A percentile compares a stretch with the other conserved stretches of the same genome.
Evolutionary conservation across 30 jellyfish, hydroid and myxozoan genomes (phyloP).

Genomic region (Cassiopea andromeda): DNA sequence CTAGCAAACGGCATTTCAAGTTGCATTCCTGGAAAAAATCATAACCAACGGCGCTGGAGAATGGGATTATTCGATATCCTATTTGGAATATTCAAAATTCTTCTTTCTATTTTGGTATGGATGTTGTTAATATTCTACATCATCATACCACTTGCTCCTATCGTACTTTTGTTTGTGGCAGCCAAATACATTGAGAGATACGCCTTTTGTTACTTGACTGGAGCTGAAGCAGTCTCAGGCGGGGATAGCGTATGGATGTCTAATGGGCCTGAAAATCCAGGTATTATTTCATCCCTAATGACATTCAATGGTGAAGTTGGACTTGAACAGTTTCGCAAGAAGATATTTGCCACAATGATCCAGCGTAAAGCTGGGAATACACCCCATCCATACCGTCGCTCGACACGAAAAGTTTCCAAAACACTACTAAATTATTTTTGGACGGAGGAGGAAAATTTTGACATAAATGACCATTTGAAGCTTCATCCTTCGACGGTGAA

Average conservation of each 20-base stretch:
- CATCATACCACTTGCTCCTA: slow-evolving; percentile 47
- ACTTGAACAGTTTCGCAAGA: slow-evolving; percentile 25
- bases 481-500: slow-evolving; percentile 34
- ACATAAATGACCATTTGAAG: slow-evolving; percentile 75
- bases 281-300: slow-evolving; percentile 62
- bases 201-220: slow-evolving; percentile 10
- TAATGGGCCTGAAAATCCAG: slow-evolving; percentile 73
- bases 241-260: slow-evolving; percentile 83
- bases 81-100: neutral
- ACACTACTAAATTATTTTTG: slow-evolving; percentile 72
- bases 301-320: slow-evolving; percentile 59
- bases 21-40: neutral
- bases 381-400: slow-evolving; percentile 65
- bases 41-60: neutral
- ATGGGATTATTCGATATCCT: neutral
- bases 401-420: slow-evolving; percentile 29
- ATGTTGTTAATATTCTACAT: neutral
- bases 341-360: slow-evolving; percentile 35
- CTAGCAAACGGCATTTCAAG: neutral
- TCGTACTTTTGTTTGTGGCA: slow-evolving; percentile 14
- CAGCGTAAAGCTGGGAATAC: neutral
- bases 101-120: slow-evolving; percentile 42
- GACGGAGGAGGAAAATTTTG: slow-evolving; percentile 68
- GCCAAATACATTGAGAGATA: slow-evolving; percentile 31
- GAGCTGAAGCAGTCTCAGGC: slow-evolving; percentile 63